These are phyloP conservation scores for Lithophane leautieri DNA, from an alignment of 2,888 invertebrate species.

Conservation along the genomic window DNA sequence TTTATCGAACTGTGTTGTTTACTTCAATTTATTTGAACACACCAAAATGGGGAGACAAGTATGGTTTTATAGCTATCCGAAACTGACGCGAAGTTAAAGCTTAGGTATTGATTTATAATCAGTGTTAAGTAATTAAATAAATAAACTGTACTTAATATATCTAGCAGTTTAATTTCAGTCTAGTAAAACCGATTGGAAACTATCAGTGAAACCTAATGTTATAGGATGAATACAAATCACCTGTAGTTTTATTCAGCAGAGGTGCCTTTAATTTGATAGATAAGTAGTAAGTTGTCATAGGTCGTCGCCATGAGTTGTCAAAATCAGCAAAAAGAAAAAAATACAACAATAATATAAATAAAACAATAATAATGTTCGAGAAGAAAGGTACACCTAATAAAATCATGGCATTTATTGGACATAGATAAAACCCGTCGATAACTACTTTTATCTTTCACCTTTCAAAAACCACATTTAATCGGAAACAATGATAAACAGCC, in stretches of 20 bases:
- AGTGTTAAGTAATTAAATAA: slow-evolving; percentile 17
- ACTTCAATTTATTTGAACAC: background rate
- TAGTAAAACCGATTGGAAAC: background rate
- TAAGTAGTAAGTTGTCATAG: too few relatives aligned
- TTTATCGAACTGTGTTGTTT: slow-evolving; percentile 6
- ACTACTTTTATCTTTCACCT: too few relatives aligned
- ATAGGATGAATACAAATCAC: background rate
- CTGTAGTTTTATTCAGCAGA: background rate
- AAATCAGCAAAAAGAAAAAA: too few relatives aligned
- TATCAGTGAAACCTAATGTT: background rate
- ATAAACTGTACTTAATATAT: slow-evolving; percentile 6
- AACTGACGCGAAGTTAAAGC: slow-evolving; percentile 9
- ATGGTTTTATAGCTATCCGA: slow-evolving; percentile 7
- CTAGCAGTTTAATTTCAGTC: slow-evolving; percentile 21
- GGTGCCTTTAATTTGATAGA: too few relatives aligned
- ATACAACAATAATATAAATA: too few relatives aligned
- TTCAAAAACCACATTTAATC: too few relatives aligned
- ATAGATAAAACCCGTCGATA: too few relatives aligned
- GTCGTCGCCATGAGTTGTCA: too few relatives aligned
- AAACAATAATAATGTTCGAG: too few relatives aligned
- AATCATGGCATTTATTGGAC: too few relatives aligned
- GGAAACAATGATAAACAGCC: too few relatives aligned
- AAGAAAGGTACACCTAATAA: too few relatives aligned
- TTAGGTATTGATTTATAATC: slow-evolving; percentile 23
- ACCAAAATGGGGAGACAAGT: slow-evolving; percentile 2